Evolutionary conservation across 1,140 invertebrate species (phyloP).

Genomic region (Nylanderia fulva): DNA sequence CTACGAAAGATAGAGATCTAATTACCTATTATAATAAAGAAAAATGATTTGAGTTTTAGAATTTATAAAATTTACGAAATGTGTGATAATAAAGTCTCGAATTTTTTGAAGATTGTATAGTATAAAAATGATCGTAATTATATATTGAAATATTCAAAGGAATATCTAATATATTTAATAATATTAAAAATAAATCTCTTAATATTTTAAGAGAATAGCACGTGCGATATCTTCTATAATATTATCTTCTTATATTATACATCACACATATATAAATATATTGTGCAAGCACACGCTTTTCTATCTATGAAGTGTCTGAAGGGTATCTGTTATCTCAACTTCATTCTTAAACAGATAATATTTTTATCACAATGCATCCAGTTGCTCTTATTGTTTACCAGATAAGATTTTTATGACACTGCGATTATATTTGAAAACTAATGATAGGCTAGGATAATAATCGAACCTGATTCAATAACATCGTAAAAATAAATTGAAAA

Average conservation of each 20-base stretch:
- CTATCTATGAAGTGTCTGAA: not conserved
- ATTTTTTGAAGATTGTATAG: not conserved
- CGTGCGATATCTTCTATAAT: not conserved
- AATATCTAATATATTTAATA: not conserved
- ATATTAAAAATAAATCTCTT: too few species aligned
- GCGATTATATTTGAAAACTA: not conserved
- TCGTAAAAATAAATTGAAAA: not conserved
- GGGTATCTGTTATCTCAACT: slow-evolving; percentile 3
- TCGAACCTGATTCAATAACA: not conserved
- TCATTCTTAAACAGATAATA: slow-evolving; percentile 10
- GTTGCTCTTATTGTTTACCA: not conserved
- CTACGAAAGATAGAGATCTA: not conserved
- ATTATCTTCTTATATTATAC: slow-evolving; percentile 3
- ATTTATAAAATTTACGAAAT: too few species aligned
- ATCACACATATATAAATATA: slow-evolving; percentile 13
- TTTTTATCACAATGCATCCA: not conserved
- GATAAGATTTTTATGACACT: not conserved
- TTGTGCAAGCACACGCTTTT: not conserved
- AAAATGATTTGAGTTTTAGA: not conserved
- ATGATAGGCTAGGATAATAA: not conserved
- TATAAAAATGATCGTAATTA: too few species aligned
- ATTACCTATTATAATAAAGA: not conserved
- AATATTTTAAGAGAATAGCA: too few species aligned
- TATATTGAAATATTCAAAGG: too few species aligned
- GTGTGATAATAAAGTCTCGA: not conserved